Conservation (phyloP, 2,888 invertebrate genomes). For the Lordiphosa andalusiaca region DNA sequence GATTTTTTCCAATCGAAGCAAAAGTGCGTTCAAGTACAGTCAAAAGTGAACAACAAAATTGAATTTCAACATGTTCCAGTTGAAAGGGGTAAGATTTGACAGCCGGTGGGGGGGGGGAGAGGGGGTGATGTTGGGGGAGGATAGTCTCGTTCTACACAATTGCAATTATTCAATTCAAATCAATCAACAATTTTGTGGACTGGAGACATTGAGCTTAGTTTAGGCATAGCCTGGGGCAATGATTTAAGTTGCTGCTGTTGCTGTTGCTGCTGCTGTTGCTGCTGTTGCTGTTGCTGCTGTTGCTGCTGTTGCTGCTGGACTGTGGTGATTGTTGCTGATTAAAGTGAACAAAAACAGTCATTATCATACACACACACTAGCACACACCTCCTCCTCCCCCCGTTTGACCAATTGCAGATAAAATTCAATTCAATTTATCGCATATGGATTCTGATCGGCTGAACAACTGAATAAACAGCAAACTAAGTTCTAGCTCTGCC, state of each 20-base stretch:
- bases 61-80: constrained; percentile 8
- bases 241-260: constrained; percentile 58
- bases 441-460: constrained; percentile 72
- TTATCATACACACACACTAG: constrained; percentile 43
- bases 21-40: constrained; percentile 35
- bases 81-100: constrained; percentile 40
- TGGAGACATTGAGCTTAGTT: constrained; percentile 68
- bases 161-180: constrained; percentile 78
- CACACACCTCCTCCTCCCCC: constrained; percentile 19
- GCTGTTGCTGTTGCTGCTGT: constrained; percentile 18
- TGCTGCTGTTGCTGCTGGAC: constrained; percentile 10
- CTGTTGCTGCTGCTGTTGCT: constrained; percentile 23
- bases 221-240: constrained; percentile 54
- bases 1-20: constrained; percentile 59
- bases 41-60: neutral
- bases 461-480: constrained; percentile 19
- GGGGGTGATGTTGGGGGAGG: neutral
- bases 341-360: constrained; percentile 60
- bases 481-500: constrained; percentile 1
- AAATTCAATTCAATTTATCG: constrained; percentile 77
- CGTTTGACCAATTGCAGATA: constrained; percentile 77
- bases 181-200: constrained; percentile 59
- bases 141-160: constrained; percentile 42
- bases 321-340: constrained; percentile 54
- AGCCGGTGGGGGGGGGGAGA: neutral